Base-by-base conservation (phyloP, 2,888 invertebrate species). In the Drosophila histrio region DNA sequence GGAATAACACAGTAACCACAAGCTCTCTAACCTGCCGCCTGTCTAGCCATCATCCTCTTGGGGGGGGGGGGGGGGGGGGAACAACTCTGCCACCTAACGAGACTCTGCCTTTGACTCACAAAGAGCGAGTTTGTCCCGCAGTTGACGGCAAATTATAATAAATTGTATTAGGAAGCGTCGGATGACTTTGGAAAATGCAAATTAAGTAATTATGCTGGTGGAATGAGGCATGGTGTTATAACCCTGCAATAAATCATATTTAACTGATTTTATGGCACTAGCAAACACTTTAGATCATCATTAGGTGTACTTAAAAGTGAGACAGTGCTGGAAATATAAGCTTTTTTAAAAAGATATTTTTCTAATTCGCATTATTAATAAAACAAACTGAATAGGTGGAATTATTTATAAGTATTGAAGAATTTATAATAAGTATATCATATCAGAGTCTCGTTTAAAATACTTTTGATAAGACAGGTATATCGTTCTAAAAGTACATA, bases 131-230 rank as follows among this genome's bases (percentile, higher is more conserved):
- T 54, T 53, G 49, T 28, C 26, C 46, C 19, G 34, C 36, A 59
- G 58, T 46, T 47, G 28, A 53, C 58, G 38, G 62, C 28, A 83
- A 86, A 86, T 76, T 72, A 69, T 73, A 83, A 78, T 86, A 80
- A 86, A 85, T 88, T 83, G 72, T 63, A 57, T 86, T 88, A 86
- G 88, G 58, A 64, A 59, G 70, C 62, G 52, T 30, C 50, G 66
- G 34, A n/a, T 53, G 72, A 38, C 46, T 56, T 26, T 69, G 67
- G 61, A 46, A 77, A 87, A 89, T 89, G 87, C 86, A 89, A 90
- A 90, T 90, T 89, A 90, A 90, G 89, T 90, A 90, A 90, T 90
- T 90, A 90, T 69, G 70, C 46, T 11, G 19, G 49, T 28, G 13
- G 17, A 36, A 3, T 30, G 47, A 17, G 50, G 17, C 17, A n/a